Conservation (phyloP, 2,113 vertebrate species). For the Amblyornis subalaris region DNA sequence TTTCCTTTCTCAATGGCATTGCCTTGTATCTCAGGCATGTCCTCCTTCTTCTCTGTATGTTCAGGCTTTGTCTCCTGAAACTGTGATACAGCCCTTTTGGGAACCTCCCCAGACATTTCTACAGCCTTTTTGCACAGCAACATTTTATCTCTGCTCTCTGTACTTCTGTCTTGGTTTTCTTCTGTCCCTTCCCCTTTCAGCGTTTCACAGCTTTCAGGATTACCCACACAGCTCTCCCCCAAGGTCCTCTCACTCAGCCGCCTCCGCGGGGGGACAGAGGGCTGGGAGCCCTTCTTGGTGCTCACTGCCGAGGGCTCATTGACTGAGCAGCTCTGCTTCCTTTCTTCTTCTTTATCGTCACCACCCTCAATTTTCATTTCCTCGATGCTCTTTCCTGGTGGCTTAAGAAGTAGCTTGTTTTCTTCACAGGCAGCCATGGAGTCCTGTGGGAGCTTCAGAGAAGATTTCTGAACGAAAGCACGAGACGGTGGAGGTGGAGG, state of each 20-base stretch:
- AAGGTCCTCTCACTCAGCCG: neutral
- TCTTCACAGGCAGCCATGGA: slow-evolving; percentile 45
- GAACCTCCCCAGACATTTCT: slow-evolving; percentile 2
- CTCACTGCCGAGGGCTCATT: neutral
- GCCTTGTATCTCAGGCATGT: neutral
- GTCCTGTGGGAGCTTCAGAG: neutral
- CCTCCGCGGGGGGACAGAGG: slow-evolving; percentile 47
- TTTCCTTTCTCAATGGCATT: slow-evolving; percentile 1
- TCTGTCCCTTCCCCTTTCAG: neutral
- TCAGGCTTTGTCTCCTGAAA: slow-evolving; percentile 26
- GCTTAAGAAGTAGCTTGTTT: neutral
- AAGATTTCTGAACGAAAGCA: neutral
- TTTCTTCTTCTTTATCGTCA: slow-evolving; percentile 27
- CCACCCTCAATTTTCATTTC: slow-evolving; percentile 25
- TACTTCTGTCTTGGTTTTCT: neutral
- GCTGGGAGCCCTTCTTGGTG: slow-evolving; percentile 45
- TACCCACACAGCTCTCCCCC: neutral
- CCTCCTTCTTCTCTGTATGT: neutral
- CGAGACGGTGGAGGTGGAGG: slow-evolving; percentile 74
- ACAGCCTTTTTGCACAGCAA: neutral
- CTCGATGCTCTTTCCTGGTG: neutral
- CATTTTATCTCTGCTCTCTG: neutral
- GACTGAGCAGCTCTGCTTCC: slow-evolving; percentile 26
- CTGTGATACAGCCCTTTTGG: neutral
- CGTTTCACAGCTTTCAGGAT: neutral